Conservation (phyloP, 1,140 invertebrate species). For the Eueides isabella region DNA sequence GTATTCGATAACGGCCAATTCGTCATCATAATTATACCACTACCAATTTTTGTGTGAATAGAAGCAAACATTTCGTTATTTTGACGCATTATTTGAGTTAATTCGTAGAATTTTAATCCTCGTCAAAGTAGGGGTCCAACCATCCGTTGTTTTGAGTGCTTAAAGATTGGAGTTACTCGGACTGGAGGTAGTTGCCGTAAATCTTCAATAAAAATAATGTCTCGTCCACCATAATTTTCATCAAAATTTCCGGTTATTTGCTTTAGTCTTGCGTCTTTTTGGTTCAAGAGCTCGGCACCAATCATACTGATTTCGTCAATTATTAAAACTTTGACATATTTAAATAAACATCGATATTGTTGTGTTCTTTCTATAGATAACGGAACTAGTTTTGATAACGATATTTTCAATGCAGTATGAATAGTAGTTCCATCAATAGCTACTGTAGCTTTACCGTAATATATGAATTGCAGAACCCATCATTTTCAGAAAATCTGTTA, state of each 20-base stretch:
- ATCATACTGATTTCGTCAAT: too few relatives aligned
- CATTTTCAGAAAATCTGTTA: conserved; percentile 32
- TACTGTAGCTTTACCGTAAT: conserved; percentile 46
- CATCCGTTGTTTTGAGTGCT: conserved; percentile 18
- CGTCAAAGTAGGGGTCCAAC: conserved; percentile 31
- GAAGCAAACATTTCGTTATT: conserved; percentile 33
- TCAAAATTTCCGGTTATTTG: too few relatives aligned
- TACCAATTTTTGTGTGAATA: conserved; percentile 38
- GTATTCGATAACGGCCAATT: conserved; percentile 36
- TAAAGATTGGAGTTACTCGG: neutral
- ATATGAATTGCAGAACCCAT: conserved; percentile 38
- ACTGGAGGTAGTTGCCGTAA: too few relatives aligned
- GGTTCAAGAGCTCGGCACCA: too few relatives aligned
- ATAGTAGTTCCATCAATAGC: conserved; percentile 40
- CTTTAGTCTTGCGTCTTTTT: too few relatives aligned
- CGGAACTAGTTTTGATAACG: too few relatives aligned
- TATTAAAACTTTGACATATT: too few relatives aligned
- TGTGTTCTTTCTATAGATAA: too few relatives aligned
- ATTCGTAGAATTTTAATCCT: conserved; percentile 41
- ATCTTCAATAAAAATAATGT: too few relatives aligned
- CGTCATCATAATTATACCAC: too few relatives aligned
- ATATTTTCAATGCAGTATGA: neutral
- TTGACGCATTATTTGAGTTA: conserved; percentile 35
- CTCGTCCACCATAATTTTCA: too few relatives aligned
- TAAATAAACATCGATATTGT: too few relatives aligned